A percentile compares a stretch with the other conserved stretches of the same genome.
Evolutionary conservation across 2,888 invertebrate genomes (phyloP).

Genomic region (Palloptera scutellata): DNA sequence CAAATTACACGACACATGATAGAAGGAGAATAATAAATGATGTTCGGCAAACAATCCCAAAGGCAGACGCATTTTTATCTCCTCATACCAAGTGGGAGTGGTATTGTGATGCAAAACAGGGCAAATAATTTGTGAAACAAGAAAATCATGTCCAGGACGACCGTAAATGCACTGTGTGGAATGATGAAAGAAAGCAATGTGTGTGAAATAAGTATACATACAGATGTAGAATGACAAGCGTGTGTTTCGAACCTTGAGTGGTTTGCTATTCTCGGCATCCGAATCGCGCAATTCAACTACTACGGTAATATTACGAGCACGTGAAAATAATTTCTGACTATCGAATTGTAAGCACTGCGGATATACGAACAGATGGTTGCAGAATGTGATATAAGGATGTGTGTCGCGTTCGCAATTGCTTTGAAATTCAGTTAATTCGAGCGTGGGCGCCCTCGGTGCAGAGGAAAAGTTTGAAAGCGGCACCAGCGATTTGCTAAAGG

Average conservation of each 20-base stretch:
- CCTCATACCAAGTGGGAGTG: slow-evolving; percentile 90
- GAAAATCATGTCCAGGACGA: slow-evolving; percentile 71
- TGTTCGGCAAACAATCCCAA: slow-evolving; percentile 84
- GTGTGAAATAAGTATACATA: not conserved
- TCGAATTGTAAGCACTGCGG: slow-evolving; percentile 88
- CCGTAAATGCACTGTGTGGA: slow-evolving; percentile 75
- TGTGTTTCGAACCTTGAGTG: slow-evolving; percentile 73
- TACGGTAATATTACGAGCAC: slow-evolving; percentile 95
- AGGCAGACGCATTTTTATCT: slow-evolving; percentile 91
- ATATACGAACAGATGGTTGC: slow-evolving; percentile 92
- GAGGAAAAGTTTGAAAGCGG: slow-evolving; percentile 86
- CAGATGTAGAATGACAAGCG: not conserved
- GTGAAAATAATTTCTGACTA: slow-evolving; percentile 87
- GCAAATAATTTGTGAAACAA: slow-evolving; percentile 76
- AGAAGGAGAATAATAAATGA: slow-evolving; percentile 93
- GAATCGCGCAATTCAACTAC: slow-evolving; percentile 85
- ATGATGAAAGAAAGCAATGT: not conserved
- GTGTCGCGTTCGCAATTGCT: slow-evolving; percentile 72
- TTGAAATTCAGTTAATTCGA: slow-evolving; percentile 88
- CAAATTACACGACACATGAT: slow-evolving; percentile 93
- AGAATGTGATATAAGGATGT: slow-evolving; percentile 83
- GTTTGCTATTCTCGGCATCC: slow-evolving; percentile 75
- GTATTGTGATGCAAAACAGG: slow-evolving; percentile 90
- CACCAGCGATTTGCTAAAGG: slow-evolving; percentile 81
- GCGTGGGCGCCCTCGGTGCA: slow-evolving; percentile 79